A percentile compares a stretch with the other conserved stretches of the same genome.
Conservation (phyloP, 2,113 vertebrate species). For the Pangasianodon gigas region DNA sequence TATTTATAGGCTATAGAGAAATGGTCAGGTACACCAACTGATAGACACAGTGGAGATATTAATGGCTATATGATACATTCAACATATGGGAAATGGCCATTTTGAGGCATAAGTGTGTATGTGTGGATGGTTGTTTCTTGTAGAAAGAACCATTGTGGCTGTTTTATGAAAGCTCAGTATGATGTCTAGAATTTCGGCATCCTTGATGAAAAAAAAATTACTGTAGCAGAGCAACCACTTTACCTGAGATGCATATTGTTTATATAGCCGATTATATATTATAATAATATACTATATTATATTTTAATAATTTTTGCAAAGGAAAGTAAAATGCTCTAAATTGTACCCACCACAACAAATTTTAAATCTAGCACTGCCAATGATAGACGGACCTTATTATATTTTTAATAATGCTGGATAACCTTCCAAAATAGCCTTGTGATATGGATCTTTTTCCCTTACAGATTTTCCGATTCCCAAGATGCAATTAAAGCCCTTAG, state of each 20-base stretch:
- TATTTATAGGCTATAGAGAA: neutral
- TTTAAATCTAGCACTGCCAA: neutral
- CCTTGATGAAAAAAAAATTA: neutral
- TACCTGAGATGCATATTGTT: neutral
- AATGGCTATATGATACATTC: neutral
- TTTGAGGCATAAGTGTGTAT: neutral
- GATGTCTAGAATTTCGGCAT: neutral
- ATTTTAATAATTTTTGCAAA: neutral
- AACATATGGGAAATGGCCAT: neutral
- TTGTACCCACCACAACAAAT: neutral
- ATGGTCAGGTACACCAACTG: neutral
- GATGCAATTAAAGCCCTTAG: conserved; percentile 28
- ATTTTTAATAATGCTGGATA: neutral
- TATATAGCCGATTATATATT: neutral
- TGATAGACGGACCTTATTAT: neutral
- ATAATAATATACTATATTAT: neutral
- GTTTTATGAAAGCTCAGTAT: neutral
- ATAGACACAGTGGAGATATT: neutral
- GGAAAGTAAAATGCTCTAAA: neutral
- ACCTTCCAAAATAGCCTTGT: neutral
- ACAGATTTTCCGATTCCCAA: neutral
- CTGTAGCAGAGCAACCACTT: neutral
- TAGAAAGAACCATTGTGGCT: neutral
- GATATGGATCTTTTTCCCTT: neutral
- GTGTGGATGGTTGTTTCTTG: neutral